These are phyloP conservation scores for Theretra japonica DNA, from an alignment of 2,888 invertebrate species.

Conservation along the genomic window DNA sequence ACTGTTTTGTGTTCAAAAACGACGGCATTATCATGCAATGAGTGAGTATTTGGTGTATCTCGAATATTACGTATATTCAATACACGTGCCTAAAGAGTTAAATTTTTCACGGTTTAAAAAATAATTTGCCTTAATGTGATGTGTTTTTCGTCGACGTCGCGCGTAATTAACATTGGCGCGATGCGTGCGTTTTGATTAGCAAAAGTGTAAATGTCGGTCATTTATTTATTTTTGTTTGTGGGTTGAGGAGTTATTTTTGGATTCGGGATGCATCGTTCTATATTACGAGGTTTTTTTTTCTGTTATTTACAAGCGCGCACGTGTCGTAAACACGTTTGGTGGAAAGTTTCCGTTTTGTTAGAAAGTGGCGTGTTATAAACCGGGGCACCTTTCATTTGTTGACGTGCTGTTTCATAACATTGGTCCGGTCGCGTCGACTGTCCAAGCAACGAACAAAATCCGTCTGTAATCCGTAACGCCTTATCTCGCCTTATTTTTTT, in stretches of 20 bases:
- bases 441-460: slow-evolving; percentile 4
- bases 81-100: slow-evolving; percentile 29
- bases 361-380: slow-evolving; percentile 55
- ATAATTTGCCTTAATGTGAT: neutral
- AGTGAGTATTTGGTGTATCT: slow-evolving; percentile 60
- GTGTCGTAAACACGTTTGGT: slow-evolving; percentile 42
- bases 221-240: slow-evolving; percentile 67
- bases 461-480: neutral
- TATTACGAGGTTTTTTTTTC: slow-evolving; percentile 49
- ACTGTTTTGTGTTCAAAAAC: slow-evolving; percentile 49
- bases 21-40: slow-evolving; percentile 58
- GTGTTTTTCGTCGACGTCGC: slow-evolving; percentile 44
- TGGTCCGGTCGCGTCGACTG: slow-evolving; percentile 45
- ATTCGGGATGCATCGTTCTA: slow-evolving; percentile 55
- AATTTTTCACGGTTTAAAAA: slow-evolving; percentile 14
- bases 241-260: slow-evolving; percentile 70
- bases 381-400: slow-evolving; percentile 63
- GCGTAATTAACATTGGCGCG: slow-evolving; percentile 38
- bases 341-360: slow-evolving; percentile 46
- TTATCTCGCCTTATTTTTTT: slow-evolving; percentile 19
- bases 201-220: slow-evolving; percentile 48
- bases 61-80: slow-evolving; percentile 25
- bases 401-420: slow-evolving; percentile 63
- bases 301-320: slow-evolving; percentile 42
- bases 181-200: slow-evolving; percentile 44